These are phyloP conservation scores for Tuberolachnus salignus DNA, from an alignment of 2,888 invertebrate species.

Conservation along the genomic window DNA sequence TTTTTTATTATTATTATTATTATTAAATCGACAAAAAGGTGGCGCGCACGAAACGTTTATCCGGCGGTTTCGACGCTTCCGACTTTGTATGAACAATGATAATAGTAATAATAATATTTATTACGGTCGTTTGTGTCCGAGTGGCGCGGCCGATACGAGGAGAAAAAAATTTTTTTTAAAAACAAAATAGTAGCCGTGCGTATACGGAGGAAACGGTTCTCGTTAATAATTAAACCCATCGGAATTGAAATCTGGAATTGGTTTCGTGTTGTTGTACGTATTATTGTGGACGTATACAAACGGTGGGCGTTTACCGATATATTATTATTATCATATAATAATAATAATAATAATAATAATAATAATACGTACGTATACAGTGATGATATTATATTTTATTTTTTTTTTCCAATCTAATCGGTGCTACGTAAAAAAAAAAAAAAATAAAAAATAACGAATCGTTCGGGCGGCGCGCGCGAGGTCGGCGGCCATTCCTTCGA, in stretches of 20 bases:
- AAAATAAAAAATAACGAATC: constrained; percentile 42
- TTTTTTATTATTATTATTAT: not conserved
- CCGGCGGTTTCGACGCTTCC: constrained; percentile 31
- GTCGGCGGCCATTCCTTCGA: not conserved
- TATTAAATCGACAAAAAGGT: not conserved
- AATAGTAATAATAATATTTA: no score
- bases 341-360: no score
- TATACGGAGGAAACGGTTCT: no score
- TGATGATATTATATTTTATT: no score
- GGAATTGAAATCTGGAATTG: constrained; percentile 50
- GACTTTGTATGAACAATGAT: not conserved
- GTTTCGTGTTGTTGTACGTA: constrained; percentile 28
- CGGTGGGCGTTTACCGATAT: constrained; percentile 45
- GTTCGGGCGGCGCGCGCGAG: no score
- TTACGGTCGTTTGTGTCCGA: not conserved
- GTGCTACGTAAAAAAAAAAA: constrained; percentile 1
- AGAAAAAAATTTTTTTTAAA: no score
- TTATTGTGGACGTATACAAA: not conserved
- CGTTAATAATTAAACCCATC: constrained; percentile 44
- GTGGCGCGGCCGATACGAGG: not conserved
- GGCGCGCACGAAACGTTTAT: not conserved
- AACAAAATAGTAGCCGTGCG: constrained; percentile 31
- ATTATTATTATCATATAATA: not conserved
- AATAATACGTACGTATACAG: no score
- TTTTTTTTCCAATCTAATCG: constrained; percentile 46